These are phyloP conservation scores for Zelostemma sp. DNA, from an alignment of 1,140 invertebrate species.

Conservation along the genomic window DNA sequence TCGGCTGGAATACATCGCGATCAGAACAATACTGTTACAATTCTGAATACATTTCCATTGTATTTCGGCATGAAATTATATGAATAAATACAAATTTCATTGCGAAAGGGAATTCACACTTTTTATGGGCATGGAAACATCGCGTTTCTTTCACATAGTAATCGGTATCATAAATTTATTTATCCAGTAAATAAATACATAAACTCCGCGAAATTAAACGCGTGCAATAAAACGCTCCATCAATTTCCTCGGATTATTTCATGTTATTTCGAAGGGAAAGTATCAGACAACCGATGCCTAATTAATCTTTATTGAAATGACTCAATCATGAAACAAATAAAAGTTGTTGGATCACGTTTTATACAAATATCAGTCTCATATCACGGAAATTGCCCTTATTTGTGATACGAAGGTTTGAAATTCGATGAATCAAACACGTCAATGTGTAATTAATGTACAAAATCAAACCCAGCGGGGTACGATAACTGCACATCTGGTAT, in stretches of 20 bases:
- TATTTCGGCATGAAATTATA: too few relatives aligned
- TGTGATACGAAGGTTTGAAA: conserved; percentile 43
- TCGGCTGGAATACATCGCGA: too few relatives aligned
- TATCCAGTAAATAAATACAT: neutral
- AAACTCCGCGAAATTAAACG: neutral
- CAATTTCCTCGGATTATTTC: neutral
- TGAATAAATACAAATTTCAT: too few relatives aligned
- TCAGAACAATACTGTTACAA: too few relatives aligned
- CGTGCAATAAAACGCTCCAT: neutral
- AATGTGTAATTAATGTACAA: conserved; percentile 56
- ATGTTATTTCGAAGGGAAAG: neutral
- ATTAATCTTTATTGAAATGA: conserved; percentile 27
- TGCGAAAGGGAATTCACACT: too few relatives aligned
- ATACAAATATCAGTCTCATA: conserved; percentile 34
- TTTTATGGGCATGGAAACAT: too few relatives aligned
- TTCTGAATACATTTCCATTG: too few relatives aligned
- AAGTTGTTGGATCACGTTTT: conserved; percentile 31
- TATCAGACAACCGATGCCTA: conserved; percentile 20
- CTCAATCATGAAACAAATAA: conserved; percentile 20
- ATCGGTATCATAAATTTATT: neutral
- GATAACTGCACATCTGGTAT: conserved; percentile 28
- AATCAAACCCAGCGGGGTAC: conserved; percentile 50
- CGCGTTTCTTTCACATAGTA: too few relatives aligned
- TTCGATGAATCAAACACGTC: conserved; percentile 53
- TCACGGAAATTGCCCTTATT: conserved; percentile 58